Evolutionary conservation across 2,797 vertebrate genomes (phyloP), one percentile per base, ranked within the genome.

Genomic region (Crenichthys baileyi): DNA sequence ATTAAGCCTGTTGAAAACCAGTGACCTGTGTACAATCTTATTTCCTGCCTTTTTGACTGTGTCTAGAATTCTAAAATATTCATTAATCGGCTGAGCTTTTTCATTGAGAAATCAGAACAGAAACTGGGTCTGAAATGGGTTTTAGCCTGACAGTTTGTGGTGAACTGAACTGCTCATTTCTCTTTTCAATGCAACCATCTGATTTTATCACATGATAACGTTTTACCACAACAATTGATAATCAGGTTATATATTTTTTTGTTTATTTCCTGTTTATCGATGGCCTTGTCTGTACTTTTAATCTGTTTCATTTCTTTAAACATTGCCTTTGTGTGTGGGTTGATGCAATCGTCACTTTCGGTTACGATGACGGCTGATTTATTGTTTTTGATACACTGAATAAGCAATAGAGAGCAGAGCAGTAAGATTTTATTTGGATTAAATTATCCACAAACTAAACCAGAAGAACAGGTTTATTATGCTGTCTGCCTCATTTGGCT

Each of bases 1-100:
- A 71, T 77, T 87, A 77, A 86, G 78, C 67, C 46, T 13, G 60
- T 48, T 79, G 70, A 72, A 79, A 78, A 84, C 71, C n/a, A 87
- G 78, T 81, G 60, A 76, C 39, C 76, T 74, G 73, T 60, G 68
- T 71, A 41, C 85, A 78, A 91, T 79, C 79, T 77, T 8, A 80
- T 88, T 87, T 79, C 70, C 75, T 82, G 24, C 24, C 75, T 77
- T 68, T 51, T 48, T 50, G 55, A 0, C 44, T 67, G 9, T 73
- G 61, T 73, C 41, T 70, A n/a, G 53, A 79, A 72, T 26, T 24
- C 44, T 29, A 56, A 72, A 70, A 68, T 77, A 77, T 85, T 79
- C 9, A 83, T 88, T 77, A 70, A 74, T 53, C n/a, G 24, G 31
- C 50, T 53, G 39, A 76, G 39, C 6, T 68, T 60, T 74, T 48